Base-by-base conservation (phyloP, 37 sponge, comb jelly and placozoan species). In the Geodia barretti region DNA sequence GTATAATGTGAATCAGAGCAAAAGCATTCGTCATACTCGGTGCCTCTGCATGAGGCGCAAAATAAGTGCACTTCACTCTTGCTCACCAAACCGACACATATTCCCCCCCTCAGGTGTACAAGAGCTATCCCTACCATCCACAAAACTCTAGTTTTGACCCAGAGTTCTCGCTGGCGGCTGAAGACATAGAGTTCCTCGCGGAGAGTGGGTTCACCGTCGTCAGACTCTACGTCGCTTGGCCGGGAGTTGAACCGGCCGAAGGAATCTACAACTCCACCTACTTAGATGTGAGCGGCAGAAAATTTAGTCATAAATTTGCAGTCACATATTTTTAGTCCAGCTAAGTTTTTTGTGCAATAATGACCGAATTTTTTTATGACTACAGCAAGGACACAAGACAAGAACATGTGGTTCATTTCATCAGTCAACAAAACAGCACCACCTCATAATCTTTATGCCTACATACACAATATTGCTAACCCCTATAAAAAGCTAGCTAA, bases 161-260 rank as follows among this genome's bases (percentile, higher is more conserved):
- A 23, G 76, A 88, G 68, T 59, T 65, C 29, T 92, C 93, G 0
- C 72, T 92, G 31, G 43, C 62, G 7, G 42, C 78, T 25, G 73
- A 88, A 19, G 93, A 92, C 37, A 68, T 88, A 29, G 36, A 75
- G 19, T 84, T 92, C 39, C 78, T 92, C 2, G 68, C 70, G 32
- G 74, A 88, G 41, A 80, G 73, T 66, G 93, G 93, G n/a, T 92
- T 88, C 62, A 80, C 61, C n/a, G 78, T 84, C 28, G 89, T 92
- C 25, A 59, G 93, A 20, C 73, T 92, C n/a, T 92, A 80, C 76
- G 93, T 92, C 1, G 87, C 93, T 0, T 92, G 93, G 93, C 88
- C 82, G 5, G 93, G 93, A 24, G 82, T 88, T 2, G 93, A 92
- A 40, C 93, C 89, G 20, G 25, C 34, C 25, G 80, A 77, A 63